Evolutionary conservation across 2,888 invertebrate species (phyloP), one percentile per base, ranked within the genome.

Genomic region (Dicranocentrus wangi): DNA sequence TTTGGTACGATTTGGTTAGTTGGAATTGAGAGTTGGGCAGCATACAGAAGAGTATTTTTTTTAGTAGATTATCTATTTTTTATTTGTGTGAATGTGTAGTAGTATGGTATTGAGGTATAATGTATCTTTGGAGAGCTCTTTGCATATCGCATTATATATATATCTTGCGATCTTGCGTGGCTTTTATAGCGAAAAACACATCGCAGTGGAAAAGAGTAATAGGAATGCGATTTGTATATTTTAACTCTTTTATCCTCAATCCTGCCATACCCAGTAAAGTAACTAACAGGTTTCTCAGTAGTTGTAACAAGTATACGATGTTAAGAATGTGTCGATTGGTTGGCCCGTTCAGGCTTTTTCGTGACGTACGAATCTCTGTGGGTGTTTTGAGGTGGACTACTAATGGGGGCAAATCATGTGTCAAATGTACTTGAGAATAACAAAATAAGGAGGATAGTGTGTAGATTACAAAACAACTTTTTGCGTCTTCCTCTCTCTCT

Each of bases 371-470:
- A 53, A 73, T 80, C 73, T 72, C 72, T 80, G 73, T 80, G 80
- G 80, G 80, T 73, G 80, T 80, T 80, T 72, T 73, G 73, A 73
- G 73, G 80, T 80, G 73, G 73, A 73, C 66, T 53, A 51, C 60
- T 80, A 80, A 80, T 80, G 80, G 73, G 80, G 80, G 80, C 80
- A 80, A 80, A 73, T 80, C 72, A 80, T 80, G 73, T 80, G 72
- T 80, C 80, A 73, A 80, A 63, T 80, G 80, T 73, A 73, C 79
- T 79, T 79, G 79, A 79, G 60, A 47, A 17, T 43, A 51, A 23
- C 43, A 47, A 21, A 66, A 21, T 47, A 66, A n/a, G 21, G 42
- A 63, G 63, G 15, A 43, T 39, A 63, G 17, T 42, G 63, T 42
- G 19, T n/a, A 63, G 63, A 63, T 63, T 63, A 63, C 63, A 63